Conservation (phyloP, 2,888 invertebrate genomes). For the Epicampocera succincta region DNA sequence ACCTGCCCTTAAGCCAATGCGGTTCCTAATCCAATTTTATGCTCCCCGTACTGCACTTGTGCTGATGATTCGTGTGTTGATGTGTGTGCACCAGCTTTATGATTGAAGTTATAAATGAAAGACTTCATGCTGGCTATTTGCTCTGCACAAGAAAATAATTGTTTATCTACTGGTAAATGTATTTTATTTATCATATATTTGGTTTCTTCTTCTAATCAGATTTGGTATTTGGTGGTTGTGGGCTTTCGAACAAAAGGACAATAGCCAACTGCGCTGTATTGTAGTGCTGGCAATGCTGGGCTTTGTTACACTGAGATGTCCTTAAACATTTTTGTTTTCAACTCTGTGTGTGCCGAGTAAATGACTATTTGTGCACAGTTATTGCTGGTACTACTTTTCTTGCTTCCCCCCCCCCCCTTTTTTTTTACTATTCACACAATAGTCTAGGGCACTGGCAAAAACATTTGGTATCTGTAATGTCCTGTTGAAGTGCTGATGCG, state of each 20-base stretch:
- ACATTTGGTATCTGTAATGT: slow-evolving; percentile 50
- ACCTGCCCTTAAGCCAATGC: slow-evolving; percentile 14
- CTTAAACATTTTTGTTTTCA: slow-evolving; percentile 12
- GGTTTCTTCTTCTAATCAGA: slow-evolving; percentile 2
- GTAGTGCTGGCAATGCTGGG: background rate
- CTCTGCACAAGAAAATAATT: slow-evolving; percentile 19
- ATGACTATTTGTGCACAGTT: background rate
- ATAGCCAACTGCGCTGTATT: background rate
- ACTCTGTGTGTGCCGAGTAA: no score
- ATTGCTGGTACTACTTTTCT: slow-evolving; percentile 17
- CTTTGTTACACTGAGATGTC: slow-evolving; percentile 1
- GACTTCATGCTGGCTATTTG: slow-evolving; percentile 27
- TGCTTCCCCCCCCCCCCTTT: no score
- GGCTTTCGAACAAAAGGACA: slow-evolving; percentile 18
- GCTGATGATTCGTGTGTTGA: background rate
- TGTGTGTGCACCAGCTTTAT: background rate
- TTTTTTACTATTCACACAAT: slow-evolving; percentile 27
- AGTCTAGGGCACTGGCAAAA: background rate
- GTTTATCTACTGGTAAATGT: slow-evolving; percentile 33
- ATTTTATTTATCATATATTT: background rate
- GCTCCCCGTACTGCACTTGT: background rate
- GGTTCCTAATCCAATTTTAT: slow-evolving; percentile 54
- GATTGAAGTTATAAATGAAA: background rate
- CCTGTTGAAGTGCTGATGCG: slow-evolving; percentile 40
- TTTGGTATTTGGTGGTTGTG: slow-evolving; percentile 20